phyloP scores from a whole-genome alignment of 2,797 vertebrate species.

The Odontamblyopus rebecca region DNA sequence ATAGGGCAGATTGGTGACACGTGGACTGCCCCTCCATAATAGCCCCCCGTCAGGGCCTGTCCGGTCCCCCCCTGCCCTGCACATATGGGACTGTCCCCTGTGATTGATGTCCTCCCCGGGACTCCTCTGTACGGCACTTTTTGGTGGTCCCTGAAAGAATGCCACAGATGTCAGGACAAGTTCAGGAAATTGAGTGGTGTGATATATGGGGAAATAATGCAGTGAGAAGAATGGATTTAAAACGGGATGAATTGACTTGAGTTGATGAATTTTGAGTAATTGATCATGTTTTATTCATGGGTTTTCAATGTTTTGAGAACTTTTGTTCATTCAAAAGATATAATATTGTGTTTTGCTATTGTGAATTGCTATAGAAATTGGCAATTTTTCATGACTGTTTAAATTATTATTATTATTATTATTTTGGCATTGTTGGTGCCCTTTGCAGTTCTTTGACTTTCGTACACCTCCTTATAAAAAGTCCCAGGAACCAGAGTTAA shows the following conservation, averaged over 20 bases:
- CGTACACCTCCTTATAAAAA: too few species aligned
- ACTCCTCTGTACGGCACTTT: slow-evolving; percentile 41
- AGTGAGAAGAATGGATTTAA: not conserved
- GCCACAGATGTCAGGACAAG: slow-evolving; percentile 29
- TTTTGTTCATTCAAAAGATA: too few species aligned
- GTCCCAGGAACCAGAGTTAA: too few species aligned
- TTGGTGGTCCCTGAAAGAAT: slow-evolving; percentile 53
- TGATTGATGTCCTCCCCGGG: slow-evolving; percentile 59
- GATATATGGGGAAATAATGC: not conserved
- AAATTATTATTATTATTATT: too few species aligned
- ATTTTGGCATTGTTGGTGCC: too few species aligned
- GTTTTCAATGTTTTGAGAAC: too few species aligned
- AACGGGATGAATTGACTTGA: not conserved
- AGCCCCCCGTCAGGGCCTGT: slow-evolving; percentile 48
- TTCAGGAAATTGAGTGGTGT: slow-evolving; percentile 26
- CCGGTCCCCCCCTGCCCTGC: slow-evolving; percentile 17
- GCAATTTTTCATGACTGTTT: too few species aligned
- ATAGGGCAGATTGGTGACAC: slow-evolving; percentile 55
- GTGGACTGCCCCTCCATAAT: slow-evolving; percentile 65
- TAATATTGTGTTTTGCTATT: too few species aligned
- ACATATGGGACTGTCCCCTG: slow-evolving; percentile 6
- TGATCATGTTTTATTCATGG: too few species aligned
- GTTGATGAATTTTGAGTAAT: too few species aligned
- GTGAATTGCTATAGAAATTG: too few species aligned
- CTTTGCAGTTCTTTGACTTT: too few species aligned